Evolutionary conservation across 1,140 invertebrate genomes (phyloP).

Genomic region (Drosophila micromelanica): DNA sequence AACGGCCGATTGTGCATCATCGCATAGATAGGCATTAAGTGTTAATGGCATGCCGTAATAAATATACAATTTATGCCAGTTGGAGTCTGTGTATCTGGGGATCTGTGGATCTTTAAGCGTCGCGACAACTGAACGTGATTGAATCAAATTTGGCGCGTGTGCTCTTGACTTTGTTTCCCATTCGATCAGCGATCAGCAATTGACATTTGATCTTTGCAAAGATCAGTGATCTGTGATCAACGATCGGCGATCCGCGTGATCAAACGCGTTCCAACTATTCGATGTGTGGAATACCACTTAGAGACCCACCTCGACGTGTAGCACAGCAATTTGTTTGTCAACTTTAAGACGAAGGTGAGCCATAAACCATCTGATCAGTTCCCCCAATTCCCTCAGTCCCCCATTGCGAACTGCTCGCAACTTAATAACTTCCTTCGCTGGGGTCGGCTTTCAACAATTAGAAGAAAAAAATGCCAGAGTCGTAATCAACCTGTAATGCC

Average conservation of each 20-base stretch:
- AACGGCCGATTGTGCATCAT: conserved; percentile 10
- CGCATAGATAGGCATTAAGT: conserved; percentile 43
- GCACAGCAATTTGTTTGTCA: conserved; percentile 20
- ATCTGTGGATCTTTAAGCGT: conserved; percentile 15
- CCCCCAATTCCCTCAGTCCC: neutral
- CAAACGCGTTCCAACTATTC: conserved; percentile 7
- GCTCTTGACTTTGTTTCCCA: conserved; percentile 74
- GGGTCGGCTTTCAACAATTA: conserved; percentile 43
- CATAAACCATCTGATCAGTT: conserved; percentile 42
- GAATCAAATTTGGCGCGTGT: conserved; percentile 68
- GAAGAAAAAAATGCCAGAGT: conserved; percentile 57
- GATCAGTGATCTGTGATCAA: neutral
- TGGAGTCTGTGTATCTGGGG: conserved; percentile 13
- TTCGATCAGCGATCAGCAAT: conserved; percentile 26
- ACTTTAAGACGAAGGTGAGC: conserved; percentile 36
- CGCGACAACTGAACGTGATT: conserved; percentile 38
- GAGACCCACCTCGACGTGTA: conserved; percentile 16
- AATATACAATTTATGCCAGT: conserved; percentile 50
- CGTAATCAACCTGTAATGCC: conserved; percentile 79
- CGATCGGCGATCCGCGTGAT: conserved; percentile 25
- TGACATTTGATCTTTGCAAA: conserved; percentile 76
- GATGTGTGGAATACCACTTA: conserved; percentile 36
- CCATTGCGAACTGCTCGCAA: conserved; percentile 21
- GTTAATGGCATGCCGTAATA: conserved; percentile 45
- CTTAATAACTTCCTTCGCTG: conserved; percentile 66